phyloP scores from a whole-genome alignment of 2,888 invertebrate genomes.

The Steinernema scapterisci region DNA sequence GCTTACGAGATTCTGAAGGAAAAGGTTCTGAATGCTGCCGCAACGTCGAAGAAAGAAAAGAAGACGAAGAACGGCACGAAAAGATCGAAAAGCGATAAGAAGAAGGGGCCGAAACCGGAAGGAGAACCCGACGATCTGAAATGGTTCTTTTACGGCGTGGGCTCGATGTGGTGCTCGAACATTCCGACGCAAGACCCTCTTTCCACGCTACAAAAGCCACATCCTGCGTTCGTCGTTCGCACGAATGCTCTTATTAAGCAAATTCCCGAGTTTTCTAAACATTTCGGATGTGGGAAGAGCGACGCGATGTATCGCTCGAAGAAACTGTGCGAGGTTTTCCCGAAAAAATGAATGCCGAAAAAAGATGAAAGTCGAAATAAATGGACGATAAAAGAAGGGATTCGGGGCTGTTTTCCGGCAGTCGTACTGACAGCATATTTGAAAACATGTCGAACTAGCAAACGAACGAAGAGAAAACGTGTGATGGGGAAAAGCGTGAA shows the following conservation, averaged over 20 bases:
- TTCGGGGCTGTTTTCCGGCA: too few relatives aligned
- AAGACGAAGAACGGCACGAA: too few relatives aligned
- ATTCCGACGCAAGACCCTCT: background rate
- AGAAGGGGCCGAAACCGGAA: too few relatives aligned
- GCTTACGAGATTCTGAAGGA: background rate
- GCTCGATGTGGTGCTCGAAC: background rate
- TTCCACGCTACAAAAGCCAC: background rate
- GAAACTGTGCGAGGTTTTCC: background rate
- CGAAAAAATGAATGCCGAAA: background rate
- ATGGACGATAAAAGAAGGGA: too few relatives aligned
- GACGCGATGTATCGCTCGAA: background rate
- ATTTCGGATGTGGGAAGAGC: background rate
- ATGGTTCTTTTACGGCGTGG: conserved; percentile 6
- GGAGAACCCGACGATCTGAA: background rate
- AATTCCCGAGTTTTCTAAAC: background rate
- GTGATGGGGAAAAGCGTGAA: too few relatives aligned
- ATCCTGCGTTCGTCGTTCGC: background rate
- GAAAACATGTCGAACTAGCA: too few relatives aligned
- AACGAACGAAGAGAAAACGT: too few relatives aligned
- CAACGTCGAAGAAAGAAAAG: too few relatives aligned
- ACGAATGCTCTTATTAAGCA: background rate
- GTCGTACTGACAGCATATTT: too few relatives aligned
- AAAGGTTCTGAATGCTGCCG: too few relatives aligned
- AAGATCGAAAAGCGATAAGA: too few relatives aligned
- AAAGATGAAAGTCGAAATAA: too few relatives aligned